Base-by-base conservation (phyloP, 2,888 invertebrate genomes). In the Diaphora mendica region DNA sequence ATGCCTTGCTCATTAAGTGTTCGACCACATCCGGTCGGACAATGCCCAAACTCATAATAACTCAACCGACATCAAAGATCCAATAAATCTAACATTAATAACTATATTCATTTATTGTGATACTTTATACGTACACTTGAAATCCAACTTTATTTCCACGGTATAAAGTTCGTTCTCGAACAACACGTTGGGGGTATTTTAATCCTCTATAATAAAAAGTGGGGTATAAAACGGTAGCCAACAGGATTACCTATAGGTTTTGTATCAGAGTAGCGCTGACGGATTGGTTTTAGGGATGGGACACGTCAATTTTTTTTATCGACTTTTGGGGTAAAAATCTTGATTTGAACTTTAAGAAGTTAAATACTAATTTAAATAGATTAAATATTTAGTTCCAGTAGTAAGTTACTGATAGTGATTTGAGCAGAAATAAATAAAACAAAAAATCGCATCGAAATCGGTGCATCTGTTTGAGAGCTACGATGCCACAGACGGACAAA, bases 221-320 rank as follows among this genome's bases (percentile, higher is more conserved):
- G 90, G 84, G 88, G 87, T 84, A 90, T 90, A 91, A 92, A 93
- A 93, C 94, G 93, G 94, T 94, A 94, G 94, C 94, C 89, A 89
- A 91, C 91, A 91, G 92, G 92, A 93, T 94, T 94, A 93, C 89
- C 88, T 90, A 86, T 90, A 89, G 88, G 88, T 89, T 90, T 90
- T 91, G 91, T 91, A 90, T 90, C 89, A 89, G 90, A 88, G 88
- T 85, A 89, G 89, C 89, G 91, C 88, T 91, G 91, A 91, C 88
- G 90, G 85, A 82, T 86, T 88, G 84, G 78, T 72, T 75, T 76
- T 88, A 89, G 88, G 62, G 88, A 79, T 82, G 90, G 69, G 71
- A 13, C 26, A 39, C 33, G 23, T 51, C 55, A 30, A 35, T 72
- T 64, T 76, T 69, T 74, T 77, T 82, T 77, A 64, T 83, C 84